These are phyloP conservation scores for Dynastes hyllus DNA, from an alignment of 2,888 invertebrate species.

Conservation along the genomic window DNA sequence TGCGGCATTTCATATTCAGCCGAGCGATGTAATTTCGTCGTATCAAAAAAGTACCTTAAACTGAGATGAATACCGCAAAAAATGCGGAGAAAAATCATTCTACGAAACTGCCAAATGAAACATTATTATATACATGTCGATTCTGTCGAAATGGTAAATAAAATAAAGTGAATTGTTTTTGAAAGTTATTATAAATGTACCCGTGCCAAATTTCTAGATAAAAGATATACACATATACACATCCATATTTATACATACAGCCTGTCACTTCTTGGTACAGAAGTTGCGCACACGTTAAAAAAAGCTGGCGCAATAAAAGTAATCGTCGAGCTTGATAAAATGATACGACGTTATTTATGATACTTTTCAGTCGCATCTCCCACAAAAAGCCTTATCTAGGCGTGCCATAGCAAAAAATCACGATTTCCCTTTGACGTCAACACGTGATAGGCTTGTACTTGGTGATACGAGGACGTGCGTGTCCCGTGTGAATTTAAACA, in stretches of 20 bases:
- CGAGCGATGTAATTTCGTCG: not conserved
- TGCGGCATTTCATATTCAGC: not conserved
- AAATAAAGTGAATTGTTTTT: no score
- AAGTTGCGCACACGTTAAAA: not conserved
- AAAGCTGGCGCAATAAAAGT: not conserved
- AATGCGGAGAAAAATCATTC: no score
- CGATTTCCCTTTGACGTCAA: constrained; percentile 14
- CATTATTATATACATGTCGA: no score
- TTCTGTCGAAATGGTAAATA: no score
- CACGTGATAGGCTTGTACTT: constrained; percentile 31
- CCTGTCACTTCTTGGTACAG: no score
- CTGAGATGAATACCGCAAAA: no score
- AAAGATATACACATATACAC: no score
- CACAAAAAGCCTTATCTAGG: not conserved
- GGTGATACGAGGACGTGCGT: constrained; percentile 25
- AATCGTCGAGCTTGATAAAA: not conserved
- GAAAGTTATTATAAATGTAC: no score
- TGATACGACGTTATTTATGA: constrained; percentile 21
- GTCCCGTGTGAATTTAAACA: constrained; percentile 31
- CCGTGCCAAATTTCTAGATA: no score
- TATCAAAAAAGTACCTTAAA: not conserved
- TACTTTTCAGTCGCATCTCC: constrained; percentile 7
- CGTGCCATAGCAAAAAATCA: constrained; percentile 20
- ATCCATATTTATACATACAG: no score
- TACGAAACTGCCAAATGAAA: no score